Evolutionary conservation across 2,797 vertebrate genomes (phyloP), one percentile per base, ranked within the genome.

Genomic region (Hippoglossus hippoglossus): DNA sequence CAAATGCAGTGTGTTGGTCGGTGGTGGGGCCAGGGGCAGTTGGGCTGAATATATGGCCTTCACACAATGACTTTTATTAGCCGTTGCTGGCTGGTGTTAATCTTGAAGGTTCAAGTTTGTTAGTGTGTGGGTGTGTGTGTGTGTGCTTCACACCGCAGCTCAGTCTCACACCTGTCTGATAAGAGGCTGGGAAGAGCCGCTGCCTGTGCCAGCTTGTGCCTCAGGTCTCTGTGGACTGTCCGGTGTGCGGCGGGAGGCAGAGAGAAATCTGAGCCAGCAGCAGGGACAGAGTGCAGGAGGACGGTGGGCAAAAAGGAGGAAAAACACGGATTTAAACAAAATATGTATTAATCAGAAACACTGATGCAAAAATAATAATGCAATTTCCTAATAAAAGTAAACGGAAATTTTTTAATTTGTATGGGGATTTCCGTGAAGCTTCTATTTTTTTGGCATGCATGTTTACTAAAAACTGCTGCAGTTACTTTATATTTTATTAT

Each of bases 61-160:
- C 57, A 67, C 81, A 87, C 82, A 80, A 75, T 64, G 68, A 72
- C 77, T 89, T 92, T 89, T 89, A 93, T 87, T 83, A 83, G 82
- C 84, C 64, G 80, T 79, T 31, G 70, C 81, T 81, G 79, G 72
- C 74, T 44, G 75, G 67, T 78, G 76, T 82, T 91, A 79, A 83
- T 83, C 64, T 71, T 53, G 79, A 60, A 53, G 58, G 75, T 77
- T 67, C 49, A 53, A 80, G 77, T 74, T 63, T 63, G 77, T 79
- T 70, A 26, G 54, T 72, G 55, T 13, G 26, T 63, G 62, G 52
- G 25, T 46, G 3, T 65, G 36, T 60, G 73, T 60, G 62, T 75
- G 64, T 75, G 51, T 63, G 80, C 61, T 65, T 80, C 69, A 61
- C 67, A 76, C 63, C 47, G 24, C 53, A 1, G 41, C 74, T 73